Evolutionary conservation across 2,888 invertebrate species (phyloP), one percentile per base, ranked within the genome.

Genomic region (Neelides folsomi): DNA sequence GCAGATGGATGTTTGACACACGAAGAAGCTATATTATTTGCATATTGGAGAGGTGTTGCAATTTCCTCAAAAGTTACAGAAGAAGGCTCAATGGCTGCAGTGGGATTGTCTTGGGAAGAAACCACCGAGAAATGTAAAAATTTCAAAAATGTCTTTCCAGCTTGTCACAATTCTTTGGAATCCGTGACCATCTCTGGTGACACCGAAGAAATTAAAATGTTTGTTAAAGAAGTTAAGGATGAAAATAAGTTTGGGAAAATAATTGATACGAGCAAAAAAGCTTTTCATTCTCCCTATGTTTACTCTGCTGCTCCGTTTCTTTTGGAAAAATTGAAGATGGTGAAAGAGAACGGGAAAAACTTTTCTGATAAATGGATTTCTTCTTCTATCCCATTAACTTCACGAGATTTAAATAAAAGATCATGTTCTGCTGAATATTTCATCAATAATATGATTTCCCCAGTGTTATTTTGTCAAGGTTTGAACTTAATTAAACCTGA

Each of bases 131-230:
- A 80, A 51, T 82, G 86, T 66, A 89, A 92, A 15, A 70, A 79
- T 35, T n/a, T n/a, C n/a, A n/a, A n/a, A n/a, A 86, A 81, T 65
- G 76, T 94, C 10, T 79, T 77, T 65, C 82, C 89, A 13, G 93
- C 93, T 43, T 98, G 97, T 70, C 92, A 97, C 74, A 98, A 97
- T 73, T 82, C 92, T 54, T 76, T 73, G 55, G 93, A 97, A 70
- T 92, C 86, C 65, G 92, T 95, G 12, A 92, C 95, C 9, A 75
- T 97, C 57, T 94, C 95, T 5, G 97, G 95, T 0, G 86, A 89
- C 1, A 77, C 78, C 37, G 76, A 74, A 1, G 76, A 79, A 1
- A 74, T 90, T 2, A 73, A 76, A 35, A 75, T 76, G 61, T 79
- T 89, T 67, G 80, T 86, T 10, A 77, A 75, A n/a, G 68, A 78